phyloP scores from a whole-genome alignment of 1,140 invertebrate species.

The Paralvinella palmiformis region DNA sequence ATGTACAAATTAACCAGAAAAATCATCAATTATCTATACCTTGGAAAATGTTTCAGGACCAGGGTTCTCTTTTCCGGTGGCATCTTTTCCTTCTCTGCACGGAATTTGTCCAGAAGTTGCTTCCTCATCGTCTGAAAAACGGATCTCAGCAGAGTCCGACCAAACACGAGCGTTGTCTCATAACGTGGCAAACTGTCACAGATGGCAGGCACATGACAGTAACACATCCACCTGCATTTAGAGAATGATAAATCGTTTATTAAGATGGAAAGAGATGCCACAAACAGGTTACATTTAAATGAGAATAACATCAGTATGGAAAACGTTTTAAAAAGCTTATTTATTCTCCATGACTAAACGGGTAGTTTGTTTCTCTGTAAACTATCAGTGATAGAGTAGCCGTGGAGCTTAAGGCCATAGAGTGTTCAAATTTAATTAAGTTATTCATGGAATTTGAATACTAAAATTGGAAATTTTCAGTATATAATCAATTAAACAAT shows the following conservation, averaged over 20 bases:
- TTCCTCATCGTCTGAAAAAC: slow-evolving; percentile 83
- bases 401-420: no score
- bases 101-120: slow-evolving; percentile 84
- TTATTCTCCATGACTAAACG: not conserved
- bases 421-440: no score
- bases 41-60: slow-evolving; percentile 62
- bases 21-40: no score
- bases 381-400: no score
- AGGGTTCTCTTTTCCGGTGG: slow-evolving; percentile 73
- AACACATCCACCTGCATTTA: slow-evolving; percentile 81
- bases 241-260: no score
- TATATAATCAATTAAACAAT: no score
- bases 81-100: slow-evolving; percentile 79
- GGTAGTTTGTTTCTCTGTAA: no score
- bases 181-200: slow-evolving; percentile 87
- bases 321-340: not conserved
- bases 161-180: slow-evolving; percentile 85
- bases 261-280: not conserved
- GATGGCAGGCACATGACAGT: slow-evolving; percentile 89
- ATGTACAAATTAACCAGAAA: no score
- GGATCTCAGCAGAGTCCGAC: slow-evolving; percentile 72
- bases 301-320: not conserved
- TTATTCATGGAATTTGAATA: no score
- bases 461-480: no score
- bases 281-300: not conserved